Conservation (phyloP, 2,113 vertebrate species). For the Aix galericulata region DNA sequence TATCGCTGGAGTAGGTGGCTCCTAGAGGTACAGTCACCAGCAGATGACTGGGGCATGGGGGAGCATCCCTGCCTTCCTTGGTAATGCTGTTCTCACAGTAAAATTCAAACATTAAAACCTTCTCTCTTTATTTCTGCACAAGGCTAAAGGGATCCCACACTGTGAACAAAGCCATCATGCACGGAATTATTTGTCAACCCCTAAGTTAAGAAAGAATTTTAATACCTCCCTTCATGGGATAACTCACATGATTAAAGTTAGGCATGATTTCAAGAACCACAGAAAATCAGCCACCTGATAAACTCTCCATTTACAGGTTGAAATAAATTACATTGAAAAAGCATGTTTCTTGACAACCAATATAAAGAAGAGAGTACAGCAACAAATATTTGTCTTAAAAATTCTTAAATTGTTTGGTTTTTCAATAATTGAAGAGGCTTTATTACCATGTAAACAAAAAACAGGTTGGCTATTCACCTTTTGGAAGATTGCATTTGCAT, state of each 20-base stretch:
- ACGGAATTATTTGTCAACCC: neutral
- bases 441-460: conserved; percentile 71
- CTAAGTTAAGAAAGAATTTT: conserved; percentile 22
- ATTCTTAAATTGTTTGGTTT: conserved; percentile 59
- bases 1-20: neutral
- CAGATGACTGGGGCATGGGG: neutral
- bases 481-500: conserved; percentile 70
- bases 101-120: neutral
- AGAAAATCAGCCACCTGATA: conserved; percentile 9
- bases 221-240: neutral
- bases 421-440: conserved; percentile 72
- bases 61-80: neutral
- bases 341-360: neutral
- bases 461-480: conserved; percentile 68
- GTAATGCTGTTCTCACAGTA: neutral
- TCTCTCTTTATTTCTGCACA: neutral
- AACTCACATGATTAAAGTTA: neutral
- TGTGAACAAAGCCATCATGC: neutral
- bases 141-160: neutral
- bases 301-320: neutral
- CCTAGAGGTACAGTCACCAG: neutral
- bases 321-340: conserved; percentile 7
- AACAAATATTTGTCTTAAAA: conserved; percentile 59
- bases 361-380: conserved; percentile 6
- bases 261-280: neutral